Percentiles rank a stretch among this genome's conserved stretches.
phyloP scores from a whole-genome alignment of 2,888 invertebrate species.

The Cerastis leucographa region DNA sequence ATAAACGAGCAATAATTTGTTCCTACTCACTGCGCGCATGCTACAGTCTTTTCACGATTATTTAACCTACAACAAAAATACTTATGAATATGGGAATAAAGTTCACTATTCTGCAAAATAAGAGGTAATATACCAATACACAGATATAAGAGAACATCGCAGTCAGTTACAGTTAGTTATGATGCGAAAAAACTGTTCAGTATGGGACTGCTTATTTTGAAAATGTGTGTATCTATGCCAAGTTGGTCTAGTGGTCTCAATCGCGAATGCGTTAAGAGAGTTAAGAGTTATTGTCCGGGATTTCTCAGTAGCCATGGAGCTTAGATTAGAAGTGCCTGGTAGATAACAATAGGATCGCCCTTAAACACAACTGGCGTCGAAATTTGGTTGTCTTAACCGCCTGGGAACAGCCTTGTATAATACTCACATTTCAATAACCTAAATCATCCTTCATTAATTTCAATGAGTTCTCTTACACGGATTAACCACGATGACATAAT shows the following conservation, averaged over 20 bases:
- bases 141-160: neutral
- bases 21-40: neutral
- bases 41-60: neutral
- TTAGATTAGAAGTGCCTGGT: neutral
- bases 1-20: neutral
- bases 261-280: no score
- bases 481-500: constrained; percentile 24
- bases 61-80: neutral
- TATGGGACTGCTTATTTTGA: no score
- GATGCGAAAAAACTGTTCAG: neutral
- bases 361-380: neutral
- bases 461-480: constrained; percentile 10
- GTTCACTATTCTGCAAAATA: neutral
- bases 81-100: fast-evolving
- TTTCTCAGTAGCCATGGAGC: neutral
- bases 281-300: neutral
- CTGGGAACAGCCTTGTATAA: no score
- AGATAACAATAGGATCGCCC: neutral
- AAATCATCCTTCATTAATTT: constrained; percentile 31
- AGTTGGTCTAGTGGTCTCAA: no score
- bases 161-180: neutral
- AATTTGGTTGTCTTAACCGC: neutral
- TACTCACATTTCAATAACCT: constrained; percentile 17
- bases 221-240: no score
- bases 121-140: neutral